These are phyloP conservation scores for Lepidochrysops patricia DNA, from an alignment of 2,888 invertebrate species.

Conservation along the genomic window DNA sequence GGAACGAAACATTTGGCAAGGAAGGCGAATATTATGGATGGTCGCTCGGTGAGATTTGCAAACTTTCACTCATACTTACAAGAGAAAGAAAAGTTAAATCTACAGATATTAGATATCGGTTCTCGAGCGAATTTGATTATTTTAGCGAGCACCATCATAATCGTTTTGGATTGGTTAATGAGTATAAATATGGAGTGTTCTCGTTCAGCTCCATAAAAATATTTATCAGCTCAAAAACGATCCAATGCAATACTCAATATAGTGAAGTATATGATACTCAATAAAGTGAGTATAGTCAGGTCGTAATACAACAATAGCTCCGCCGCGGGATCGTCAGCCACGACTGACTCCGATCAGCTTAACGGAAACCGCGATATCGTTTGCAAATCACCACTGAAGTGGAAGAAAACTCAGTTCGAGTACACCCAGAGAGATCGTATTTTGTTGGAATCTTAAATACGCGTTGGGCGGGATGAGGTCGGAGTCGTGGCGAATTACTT, in stretches of 20 bases:
- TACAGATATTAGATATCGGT: background rate
- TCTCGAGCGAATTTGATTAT: background rate
- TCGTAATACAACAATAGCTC: background rate
- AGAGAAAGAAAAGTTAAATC: background rate
- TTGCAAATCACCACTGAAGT: conserved; percentile 2
- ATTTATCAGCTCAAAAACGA: background rate
- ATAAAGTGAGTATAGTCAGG: background rate
- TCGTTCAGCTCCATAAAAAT: background rate
- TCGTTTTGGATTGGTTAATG: background rate
- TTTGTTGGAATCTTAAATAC: background rate
- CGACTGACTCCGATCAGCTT: background rate
- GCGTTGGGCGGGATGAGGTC: background rate
- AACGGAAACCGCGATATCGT: background rate
- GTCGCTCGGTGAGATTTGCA: background rate
- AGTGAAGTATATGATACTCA: no score
- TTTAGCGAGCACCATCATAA: conserved; percentile 2
- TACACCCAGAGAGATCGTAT: background rate
- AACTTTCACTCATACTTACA: background rate
- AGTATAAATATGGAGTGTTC: background rate
- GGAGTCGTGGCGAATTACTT: no score
- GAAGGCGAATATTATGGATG: background rate
- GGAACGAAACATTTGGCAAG: background rate
- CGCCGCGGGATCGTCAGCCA: background rate
- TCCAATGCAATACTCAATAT: background rate
- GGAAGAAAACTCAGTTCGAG: background rate